phyloP scores from a whole-genome alignment of 2,797 vertebrate species.

The Forpus xanthops region DNA sequence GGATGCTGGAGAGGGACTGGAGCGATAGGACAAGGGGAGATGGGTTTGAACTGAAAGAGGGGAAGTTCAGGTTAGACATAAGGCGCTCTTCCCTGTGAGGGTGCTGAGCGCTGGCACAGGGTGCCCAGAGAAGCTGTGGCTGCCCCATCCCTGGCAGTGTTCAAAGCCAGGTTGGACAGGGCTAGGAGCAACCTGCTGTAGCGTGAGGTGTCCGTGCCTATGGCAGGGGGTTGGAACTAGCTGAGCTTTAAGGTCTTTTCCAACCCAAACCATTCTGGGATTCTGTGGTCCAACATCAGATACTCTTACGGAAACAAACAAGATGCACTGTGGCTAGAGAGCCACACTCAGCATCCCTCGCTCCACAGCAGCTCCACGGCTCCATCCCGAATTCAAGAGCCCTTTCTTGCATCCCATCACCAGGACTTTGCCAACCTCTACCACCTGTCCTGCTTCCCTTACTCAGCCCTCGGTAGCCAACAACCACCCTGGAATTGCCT shows the following conservation, averaged over 20 bases:
- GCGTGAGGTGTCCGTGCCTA: neutral
- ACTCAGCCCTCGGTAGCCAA: neutral
- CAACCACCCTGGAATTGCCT: neutral
- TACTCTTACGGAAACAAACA: neutral
- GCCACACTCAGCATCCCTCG: neutral
- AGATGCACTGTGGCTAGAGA: neutral
- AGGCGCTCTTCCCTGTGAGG: neutral
- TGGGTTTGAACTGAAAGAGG: no score
- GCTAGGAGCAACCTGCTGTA: neutral
- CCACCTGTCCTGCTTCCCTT: neutral
- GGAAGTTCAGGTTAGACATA: no score
- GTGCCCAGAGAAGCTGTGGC: neutral
- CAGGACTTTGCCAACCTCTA: neutral
- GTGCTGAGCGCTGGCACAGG: neutral
- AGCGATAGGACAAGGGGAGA: neutral
- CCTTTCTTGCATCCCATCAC: neutral
- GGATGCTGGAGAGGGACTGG: neutral
- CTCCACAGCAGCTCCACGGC: neutral
- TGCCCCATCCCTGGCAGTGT: neutral
- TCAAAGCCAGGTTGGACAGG: neutral
- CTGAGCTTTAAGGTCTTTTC: neutral
- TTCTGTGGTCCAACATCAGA: neutral
- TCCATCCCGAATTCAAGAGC: neutral
- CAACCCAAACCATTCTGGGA: neutral
- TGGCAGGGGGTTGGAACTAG: neutral